A percentile compares a stretch with the other conserved stretches of the same genome.
These are phyloP conservation scores for Lampris incognitus DNA, from an alignment of 2,113 vertebrate genomes.

Conservation along the genomic window DNA sequence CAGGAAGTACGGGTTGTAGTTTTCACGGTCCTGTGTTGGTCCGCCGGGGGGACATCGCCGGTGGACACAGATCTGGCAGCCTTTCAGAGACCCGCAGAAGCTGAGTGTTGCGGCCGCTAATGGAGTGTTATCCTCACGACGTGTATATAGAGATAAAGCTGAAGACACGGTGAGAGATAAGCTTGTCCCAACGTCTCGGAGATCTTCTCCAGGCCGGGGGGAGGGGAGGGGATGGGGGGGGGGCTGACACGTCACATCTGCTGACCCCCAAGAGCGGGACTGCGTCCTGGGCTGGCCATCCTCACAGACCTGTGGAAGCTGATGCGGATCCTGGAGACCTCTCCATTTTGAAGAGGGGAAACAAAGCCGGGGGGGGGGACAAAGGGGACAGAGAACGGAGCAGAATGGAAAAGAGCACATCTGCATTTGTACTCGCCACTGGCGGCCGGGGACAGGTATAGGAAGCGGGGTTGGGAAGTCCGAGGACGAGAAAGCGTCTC, in stretches of 20 bases:
- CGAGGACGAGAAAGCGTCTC: constrained; percentile 41
- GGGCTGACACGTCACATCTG: constrained; percentile 12
- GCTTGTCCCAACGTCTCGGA: background rate
- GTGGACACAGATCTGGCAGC: no score
- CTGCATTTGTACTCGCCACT: constrained; percentile 73
- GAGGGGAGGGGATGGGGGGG: background rate
- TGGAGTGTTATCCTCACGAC: no score
- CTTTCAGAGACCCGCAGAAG: no score
- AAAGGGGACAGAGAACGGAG: constrained; percentile 26
- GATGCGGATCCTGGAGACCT: constrained; percentile 11
- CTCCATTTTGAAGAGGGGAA: constrained; percentile 36
- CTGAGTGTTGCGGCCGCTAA: no score
- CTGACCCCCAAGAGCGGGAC: constrained; percentile 5
- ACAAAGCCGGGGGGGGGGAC: constrained; percentile 24
- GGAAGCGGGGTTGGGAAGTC: constrained; percentile 49
- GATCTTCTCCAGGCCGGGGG: constrained; percentile 8
- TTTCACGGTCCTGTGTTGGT: no score
- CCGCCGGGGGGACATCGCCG: no score
- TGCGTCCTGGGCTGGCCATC: constrained; percentile 52
- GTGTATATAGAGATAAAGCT: no score
- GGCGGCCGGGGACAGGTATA: constrained; percentile 42
- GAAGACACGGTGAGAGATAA: no score
- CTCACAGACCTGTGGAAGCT: constrained; percentile 21
- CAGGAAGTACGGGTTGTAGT: no score
- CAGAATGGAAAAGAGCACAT: constrained; percentile 67